Base-by-base conservation (phyloP, 2,888 invertebrate species). In the Chloroclystis v-ata region DNA sequence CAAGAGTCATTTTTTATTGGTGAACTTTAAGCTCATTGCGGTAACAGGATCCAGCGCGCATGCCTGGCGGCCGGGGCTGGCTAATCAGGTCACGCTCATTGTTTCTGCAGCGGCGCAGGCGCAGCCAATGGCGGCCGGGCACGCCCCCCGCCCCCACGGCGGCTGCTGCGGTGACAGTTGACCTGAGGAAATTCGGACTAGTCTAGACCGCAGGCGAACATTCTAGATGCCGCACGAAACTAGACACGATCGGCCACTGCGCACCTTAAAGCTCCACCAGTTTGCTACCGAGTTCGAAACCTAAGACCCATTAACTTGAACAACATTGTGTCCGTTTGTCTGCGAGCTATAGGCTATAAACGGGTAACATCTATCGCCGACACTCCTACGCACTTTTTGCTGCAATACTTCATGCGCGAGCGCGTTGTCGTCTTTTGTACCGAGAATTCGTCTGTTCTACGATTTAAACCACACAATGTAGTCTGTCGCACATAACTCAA, bases 81-180 rank as follows among this genome's bases (percentile, higher is more conserved):
- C 47, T 49, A 37, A 49, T 37, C 52, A 47, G 50, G 53, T 47
- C 53, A 53, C 51, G 50, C 49, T 43, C 52, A 54, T 59, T 59
- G 59, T 59, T 54, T 45, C 35, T 47, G 43, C 41, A 41, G 37
- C 11, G 43, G 16, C 33, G 38, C 43, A 42, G 37, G 43, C 39
- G 16, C 52, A 42, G 51, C 67, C 64, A 64, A 63, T 63, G 38
- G 55, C 50, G 45, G 49, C 44, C 42, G 62, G 60, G 60, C 65
- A 56, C 53, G 59, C 56, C 56, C 51, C 63, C 46, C 49, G 49
- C 49, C 49, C 30, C 28, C 8, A 20, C 37, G 44, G 40, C 12
- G 41, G n/a, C 37, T 32, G 25, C 29, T 29, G 12, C 32, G 32
- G 56, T 51, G 54, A 57, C 54, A 50, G 37, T 44, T 44, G 37